Evolutionary conservation across 2,888 invertebrate genomes (phyloP).

Genomic region (Rhabditoides inermis): DNA sequence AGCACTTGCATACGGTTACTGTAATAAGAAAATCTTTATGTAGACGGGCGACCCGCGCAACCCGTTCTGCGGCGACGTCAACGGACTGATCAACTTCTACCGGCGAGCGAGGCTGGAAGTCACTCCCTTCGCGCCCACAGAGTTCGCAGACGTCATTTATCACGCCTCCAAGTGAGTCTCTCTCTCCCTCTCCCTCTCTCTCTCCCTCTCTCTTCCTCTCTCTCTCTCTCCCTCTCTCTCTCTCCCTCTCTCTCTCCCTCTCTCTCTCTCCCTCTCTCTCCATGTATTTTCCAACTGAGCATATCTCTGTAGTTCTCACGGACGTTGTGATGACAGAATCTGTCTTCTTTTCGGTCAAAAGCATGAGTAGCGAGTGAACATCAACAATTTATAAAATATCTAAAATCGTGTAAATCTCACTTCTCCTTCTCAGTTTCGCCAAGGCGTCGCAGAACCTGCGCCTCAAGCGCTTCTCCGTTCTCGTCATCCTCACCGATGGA

Average conservation of each 20-base stretch:
- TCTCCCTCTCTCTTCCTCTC: not conserved
- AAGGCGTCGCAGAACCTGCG: slow-evolving; percentile 32
- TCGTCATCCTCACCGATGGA: slow-evolving; percentile 46
- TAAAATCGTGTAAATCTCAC: too few relatives aligned
- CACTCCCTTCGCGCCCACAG: slow-evolving; percentile 60
- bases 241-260: too few relatives aligned
- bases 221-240: not conserved
- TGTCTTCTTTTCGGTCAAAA: not conserved
- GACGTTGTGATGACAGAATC: too few relatives aligned
- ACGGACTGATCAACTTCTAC: slow-evolving; percentile 58
- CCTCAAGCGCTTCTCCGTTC: slow-evolving; percentile 33
- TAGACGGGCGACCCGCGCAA: slow-evolving; percentile 58
- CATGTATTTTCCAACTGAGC: not conserved
- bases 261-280: too few relatives aligned
- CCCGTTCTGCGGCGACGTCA: slow-evolving; percentile 57
- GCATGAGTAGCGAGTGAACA: not conserved
- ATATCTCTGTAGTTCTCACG: too few relatives aligned
- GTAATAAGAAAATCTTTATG: slow-evolving; percentile 11
- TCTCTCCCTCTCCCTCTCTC: not conserved
- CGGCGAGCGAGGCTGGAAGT: slow-evolving; percentile 57
- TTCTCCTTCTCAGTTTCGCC: slow-evolving; percentile 28
- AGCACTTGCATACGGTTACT: not conserved
- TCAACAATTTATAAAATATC: not conserved
- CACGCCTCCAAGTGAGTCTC: slow-evolving; percentile 55
- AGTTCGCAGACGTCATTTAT: slow-evolving; percentile 61